Conservation (phyloP, 1,140 invertebrate species). For the Drosophila serrata region DNA sequence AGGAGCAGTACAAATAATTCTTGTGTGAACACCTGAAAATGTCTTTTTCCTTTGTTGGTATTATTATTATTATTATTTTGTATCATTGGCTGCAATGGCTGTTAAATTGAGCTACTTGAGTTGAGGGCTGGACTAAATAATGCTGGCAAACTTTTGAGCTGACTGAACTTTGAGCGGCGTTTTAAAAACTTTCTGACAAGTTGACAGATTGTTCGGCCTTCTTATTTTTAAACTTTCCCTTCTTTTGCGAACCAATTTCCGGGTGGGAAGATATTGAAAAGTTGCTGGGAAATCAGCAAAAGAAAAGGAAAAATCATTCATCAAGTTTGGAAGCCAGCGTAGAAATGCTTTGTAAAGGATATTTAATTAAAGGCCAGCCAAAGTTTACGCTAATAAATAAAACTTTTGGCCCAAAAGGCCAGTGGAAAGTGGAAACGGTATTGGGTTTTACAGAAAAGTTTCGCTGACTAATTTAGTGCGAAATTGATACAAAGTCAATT, state of each 20-base stretch:
- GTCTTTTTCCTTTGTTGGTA: slow-evolving; percentile 61
- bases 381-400: slow-evolving; percentile 78
- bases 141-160: slow-evolving; percentile 49
- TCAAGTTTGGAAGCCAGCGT: slow-evolving; percentile 59
- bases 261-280: slow-evolving; percentile 42
- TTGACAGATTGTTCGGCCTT: slow-evolving; percentile 67
- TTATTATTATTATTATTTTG: slow-evolving; percentile 30
- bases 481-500: slow-evolving; percentile 73
- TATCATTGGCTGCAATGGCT: slow-evolving; percentile 30
- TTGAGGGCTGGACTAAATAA: slow-evolving; percentile 36
- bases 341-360: slow-evolving; percentile 65
- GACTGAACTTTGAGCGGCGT: slow-evolving; percentile 51
- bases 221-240: not conserved
- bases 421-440: slow-evolving; percentile 27
- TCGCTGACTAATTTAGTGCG: slow-evolving; percentile 58
- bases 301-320: slow-evolving; percentile 68
- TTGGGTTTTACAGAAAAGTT: slow-evolving; percentile 42
- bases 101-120: slow-evolving; percentile 73
- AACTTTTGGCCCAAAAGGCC: slow-evolving; percentile 30
- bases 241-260: not conserved
- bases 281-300: slow-evolving; percentile 41
- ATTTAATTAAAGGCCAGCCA: slow-evolving; percentile 74
- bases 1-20: slow-evolving; percentile 56
- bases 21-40: slow-evolving; percentile 78
- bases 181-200: slow-evolving; percentile 65